Evolutionary conservation across 64 coral and sea anemone species (phyloP).

Genomic region (Catalaphyllia jardinei): DNA sequence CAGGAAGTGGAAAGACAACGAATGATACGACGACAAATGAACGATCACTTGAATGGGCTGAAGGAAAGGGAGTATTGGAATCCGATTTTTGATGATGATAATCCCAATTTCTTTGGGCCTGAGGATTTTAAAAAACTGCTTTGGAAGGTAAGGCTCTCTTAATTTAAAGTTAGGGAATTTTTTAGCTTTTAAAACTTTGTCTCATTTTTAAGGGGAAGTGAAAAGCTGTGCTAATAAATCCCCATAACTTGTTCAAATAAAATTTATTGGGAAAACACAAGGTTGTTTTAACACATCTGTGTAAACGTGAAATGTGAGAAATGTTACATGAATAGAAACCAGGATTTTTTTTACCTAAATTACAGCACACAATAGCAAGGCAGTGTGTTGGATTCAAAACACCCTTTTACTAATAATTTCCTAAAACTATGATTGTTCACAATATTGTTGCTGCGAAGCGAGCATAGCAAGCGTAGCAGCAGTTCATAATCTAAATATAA

Average conservation of each 20-base stretch:
- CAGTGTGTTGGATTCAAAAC: too few relatives aligned
- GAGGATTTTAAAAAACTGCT: conserved; percentile 93
- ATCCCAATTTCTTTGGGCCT: conserved; percentile 96
- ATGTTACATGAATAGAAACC: not conserved
- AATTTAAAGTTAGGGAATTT: too few relatives aligned
- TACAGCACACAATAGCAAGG: too few relatives aligned
- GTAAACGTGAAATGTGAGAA: not conserved
- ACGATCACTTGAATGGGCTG: conserved; percentile 89
- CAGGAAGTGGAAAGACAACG: conserved; percentile 90
- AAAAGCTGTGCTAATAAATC: not conserved
- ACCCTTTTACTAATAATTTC: too few relatives aligned
- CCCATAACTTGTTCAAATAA: not conserved
- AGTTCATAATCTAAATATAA: too few relatives aligned
- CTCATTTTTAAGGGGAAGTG: not conserved
- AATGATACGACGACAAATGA: conserved; percentile 88
- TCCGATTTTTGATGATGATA: conserved; percentile 96
- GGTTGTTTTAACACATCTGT: not conserved
- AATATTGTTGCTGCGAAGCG: too few relatives aligned
- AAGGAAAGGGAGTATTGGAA: conserved; percentile 95
- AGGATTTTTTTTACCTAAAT: not conserved
- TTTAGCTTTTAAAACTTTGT: not conserved
- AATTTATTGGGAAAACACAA: not conserved
- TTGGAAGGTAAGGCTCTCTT: conserved; percentile 68
- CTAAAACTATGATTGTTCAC: too few relatives aligned
- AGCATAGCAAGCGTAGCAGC: too few relatives aligned